phyloP scores from a whole-genome alignment of 2,888 invertebrate species.

The Latrodectus hesperus region DNA sequence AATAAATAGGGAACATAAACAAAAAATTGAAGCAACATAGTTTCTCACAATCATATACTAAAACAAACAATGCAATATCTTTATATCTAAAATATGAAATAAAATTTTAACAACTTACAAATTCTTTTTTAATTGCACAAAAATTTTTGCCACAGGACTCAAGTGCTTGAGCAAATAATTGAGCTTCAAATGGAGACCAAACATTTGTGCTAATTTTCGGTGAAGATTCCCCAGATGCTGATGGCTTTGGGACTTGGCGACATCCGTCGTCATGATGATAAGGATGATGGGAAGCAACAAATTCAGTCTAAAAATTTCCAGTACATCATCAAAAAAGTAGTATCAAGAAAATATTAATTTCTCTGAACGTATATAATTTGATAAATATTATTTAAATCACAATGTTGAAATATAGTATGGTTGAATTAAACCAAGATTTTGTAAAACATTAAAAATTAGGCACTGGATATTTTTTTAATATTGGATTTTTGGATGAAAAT shows the following conservation, averaged over 20 bases:
- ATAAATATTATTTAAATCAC: too few relatives aligned
- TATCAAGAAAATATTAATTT: neutral
- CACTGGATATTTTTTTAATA: too few relatives aligned
- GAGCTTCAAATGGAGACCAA: constrained; percentile 71
- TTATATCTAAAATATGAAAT: neutral
- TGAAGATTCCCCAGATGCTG: constrained; percentile 51
- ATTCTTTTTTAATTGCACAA: constrained; percentile 71
- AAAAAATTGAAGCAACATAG: too few relatives aligned
- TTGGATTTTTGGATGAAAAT: too few relatives aligned
- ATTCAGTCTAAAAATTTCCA: constrained; percentile 68
- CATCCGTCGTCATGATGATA: constrained; percentile 70
- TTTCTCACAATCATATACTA: too few relatives aligned
- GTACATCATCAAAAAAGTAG: neutral
- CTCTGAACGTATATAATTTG: neutral
- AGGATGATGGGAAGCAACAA: constrained; percentile 71
- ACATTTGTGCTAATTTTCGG: constrained; percentile 43
- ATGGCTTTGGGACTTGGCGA: constrained; percentile 68
- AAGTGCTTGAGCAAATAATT: constrained; percentile 71
- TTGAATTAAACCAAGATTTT: too few relatives aligned
- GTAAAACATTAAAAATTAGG: too few relatives aligned
- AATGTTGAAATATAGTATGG: too few relatives aligned
- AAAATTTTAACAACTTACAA: constrained; percentile 53
- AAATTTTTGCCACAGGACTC: constrained; percentile 72
- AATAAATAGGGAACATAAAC: too few relatives aligned
- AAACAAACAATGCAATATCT: too few relatives aligned